Percentiles rank a stretch among this genome's conserved stretches.
phyloP scores from a whole-genome alignment of 2,797 vertebrate genomes.

The Gymnodraco acuticeps region DNA sequence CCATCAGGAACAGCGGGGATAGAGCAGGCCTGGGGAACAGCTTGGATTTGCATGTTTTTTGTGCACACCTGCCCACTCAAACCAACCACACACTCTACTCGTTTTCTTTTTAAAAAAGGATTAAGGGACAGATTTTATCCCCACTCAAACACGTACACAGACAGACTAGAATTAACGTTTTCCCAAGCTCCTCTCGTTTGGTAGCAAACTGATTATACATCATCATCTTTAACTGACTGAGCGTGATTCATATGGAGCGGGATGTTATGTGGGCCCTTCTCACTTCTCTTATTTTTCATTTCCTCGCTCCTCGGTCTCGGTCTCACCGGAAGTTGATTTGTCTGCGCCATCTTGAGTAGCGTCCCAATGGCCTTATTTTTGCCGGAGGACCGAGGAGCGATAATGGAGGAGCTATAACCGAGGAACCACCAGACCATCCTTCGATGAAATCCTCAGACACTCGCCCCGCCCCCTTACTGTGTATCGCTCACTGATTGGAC shows the following conservation, averaged over 20 bases:
- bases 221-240: slow-evolving; percentile 46
- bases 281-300: too few relatives aligned
- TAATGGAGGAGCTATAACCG: too few relatives aligned
- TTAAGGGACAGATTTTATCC: slow-evolving; percentile 27
- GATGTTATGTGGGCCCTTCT: background rate
- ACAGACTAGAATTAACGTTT: slow-evolving; percentile 12
- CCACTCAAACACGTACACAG: background rate
- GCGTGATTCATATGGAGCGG: slow-evolving; percentile 33
- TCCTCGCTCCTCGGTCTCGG: too few relatives aligned
- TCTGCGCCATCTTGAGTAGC: too few relatives aligned
- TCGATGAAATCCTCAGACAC: too few relatives aligned
- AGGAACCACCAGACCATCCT: too few relatives aligned
- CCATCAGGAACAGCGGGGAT: slow-evolving; percentile 27
- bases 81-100: background rate
- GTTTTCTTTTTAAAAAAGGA: slow-evolving; percentile 14
- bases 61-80: slow-evolving; percentile 15
- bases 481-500: too few relatives aligned
- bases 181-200: slow-evolving; percentile 14
- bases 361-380: too few relatives aligned
- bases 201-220: slow-evolving; percentile 36
- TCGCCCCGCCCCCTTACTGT: too few relatives aligned
- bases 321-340: too few relatives aligned
- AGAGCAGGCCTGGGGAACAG: slow-evolving; percentile 16
- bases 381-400: too few relatives aligned
- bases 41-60: slow-evolving; percentile 42